phyloP scores from a whole-genome alignment of 2,113 vertebrate species.

The Amphiprion ocellaris region DNA sequence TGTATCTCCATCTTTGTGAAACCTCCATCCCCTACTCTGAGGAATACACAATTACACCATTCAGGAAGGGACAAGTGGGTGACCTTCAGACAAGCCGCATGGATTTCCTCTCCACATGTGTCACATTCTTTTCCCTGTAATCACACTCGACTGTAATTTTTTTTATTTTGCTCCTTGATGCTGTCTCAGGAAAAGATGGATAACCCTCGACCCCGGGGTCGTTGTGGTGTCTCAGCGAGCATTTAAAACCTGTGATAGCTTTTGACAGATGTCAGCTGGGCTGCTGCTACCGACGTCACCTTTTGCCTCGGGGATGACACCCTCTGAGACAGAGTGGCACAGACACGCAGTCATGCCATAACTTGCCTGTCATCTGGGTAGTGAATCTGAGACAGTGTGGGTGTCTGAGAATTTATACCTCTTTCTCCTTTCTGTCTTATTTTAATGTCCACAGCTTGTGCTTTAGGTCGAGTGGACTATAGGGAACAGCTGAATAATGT shows the following conservation, averaged over 20 bases:
- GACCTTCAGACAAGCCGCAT: slow-evolving; percentile 47
- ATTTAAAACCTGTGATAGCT: slow-evolving; percentile 57
- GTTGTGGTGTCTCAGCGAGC: slow-evolving; percentile 44
- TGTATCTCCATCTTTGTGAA: slow-evolving; percentile 34
- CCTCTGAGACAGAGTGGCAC: slow-evolving; percentile 24
- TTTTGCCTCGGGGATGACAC: slow-evolving; percentile 64
- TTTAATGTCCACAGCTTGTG: slow-evolving; percentile 21
- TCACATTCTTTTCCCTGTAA: not conserved
- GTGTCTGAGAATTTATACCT: slow-evolving; percentile 33
- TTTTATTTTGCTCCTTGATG: slow-evolving; percentile 12
- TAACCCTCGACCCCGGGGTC: slow-evolving; percentile 29
- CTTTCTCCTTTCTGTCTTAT: not conserved
- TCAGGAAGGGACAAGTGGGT: slow-evolving; percentile 9
- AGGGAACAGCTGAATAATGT: slow-evolving; percentile 57
- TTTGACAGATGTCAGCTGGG: slow-evolving; percentile 71
- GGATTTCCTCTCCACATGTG: not conserved
- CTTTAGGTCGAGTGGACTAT: slow-evolving; percentile 6
- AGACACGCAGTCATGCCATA: slow-evolving; percentile 22
- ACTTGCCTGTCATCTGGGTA: slow-evolving; percentile 40
- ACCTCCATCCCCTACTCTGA: slow-evolving; percentile 16
- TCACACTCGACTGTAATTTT: slow-evolving; percentile 40
- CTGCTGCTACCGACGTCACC: slow-evolving; percentile 56
- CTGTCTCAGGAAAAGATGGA: slow-evolving; percentile 33
- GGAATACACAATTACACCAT: slow-evolving; percentile 14
- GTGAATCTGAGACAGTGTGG: slow-evolving; percentile 36